Evolutionary conservation across 2,113 vertebrate species (phyloP).

Genomic region (Hippocampus zosterae): DNA sequence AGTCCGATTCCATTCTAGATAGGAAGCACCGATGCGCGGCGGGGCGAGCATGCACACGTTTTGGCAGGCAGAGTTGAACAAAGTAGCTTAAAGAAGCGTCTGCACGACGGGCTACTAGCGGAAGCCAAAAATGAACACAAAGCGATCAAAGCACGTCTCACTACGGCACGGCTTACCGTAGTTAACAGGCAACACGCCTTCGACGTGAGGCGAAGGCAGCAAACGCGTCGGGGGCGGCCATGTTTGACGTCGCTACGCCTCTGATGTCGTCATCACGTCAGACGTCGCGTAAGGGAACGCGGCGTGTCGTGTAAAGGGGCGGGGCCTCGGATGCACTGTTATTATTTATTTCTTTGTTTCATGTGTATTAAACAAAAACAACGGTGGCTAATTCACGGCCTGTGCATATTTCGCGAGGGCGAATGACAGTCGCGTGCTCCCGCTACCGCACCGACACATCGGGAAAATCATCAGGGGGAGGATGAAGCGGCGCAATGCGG

Average conservation of each 20-base stretch:
- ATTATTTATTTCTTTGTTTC: constrained; percentile 85
- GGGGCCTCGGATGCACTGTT: constrained; percentile 65
- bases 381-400: constrained; percentile 56
- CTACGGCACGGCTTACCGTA: constrained; percentile 32
- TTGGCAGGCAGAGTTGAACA: neutral
- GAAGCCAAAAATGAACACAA: rapidly evolving
- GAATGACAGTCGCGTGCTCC: constrained; percentile 45
- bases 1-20: neutral
- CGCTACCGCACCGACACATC: constrained; percentile 46
- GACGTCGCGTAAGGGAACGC: constrained; percentile 18
- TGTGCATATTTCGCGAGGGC: constrained; percentile 43
- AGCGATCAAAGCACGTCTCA: rapidly evolving
- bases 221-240: constrained; percentile 46
- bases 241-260: constrained; percentile 27
- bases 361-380: constrained; percentile 66
- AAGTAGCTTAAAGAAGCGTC: neutral
- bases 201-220: neutral
- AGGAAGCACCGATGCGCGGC: constrained; percentile 29
- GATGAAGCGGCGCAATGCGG: constrained; percentile 99
- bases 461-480: constrained; percentile 78
- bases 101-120: neutral
- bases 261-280: constrained; percentile 35
- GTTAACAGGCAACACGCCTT: neutral
- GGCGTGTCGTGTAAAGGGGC: constrained; percentile 66
- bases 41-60: constrained; percentile 12